Conservation (phyloP, 2,113 vertebrate species). For the Gymnobelideus leadbeateri region DNA sequence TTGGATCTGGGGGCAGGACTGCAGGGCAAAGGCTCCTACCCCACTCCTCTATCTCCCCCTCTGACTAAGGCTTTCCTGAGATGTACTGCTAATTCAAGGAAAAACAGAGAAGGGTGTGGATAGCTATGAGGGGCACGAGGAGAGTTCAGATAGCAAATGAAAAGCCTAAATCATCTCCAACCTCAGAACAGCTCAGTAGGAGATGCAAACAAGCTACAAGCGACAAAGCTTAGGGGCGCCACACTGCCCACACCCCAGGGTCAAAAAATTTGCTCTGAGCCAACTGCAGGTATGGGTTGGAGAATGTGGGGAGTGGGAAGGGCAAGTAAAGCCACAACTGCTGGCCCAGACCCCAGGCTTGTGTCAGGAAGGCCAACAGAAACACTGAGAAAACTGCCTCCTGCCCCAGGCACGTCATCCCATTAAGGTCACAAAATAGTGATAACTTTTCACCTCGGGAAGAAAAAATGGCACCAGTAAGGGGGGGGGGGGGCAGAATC, state of each 20-base stretch:
- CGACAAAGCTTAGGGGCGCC: background rate
- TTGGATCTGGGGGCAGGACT: background rate
- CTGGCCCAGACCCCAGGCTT: background rate
- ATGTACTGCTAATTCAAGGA: background rate
- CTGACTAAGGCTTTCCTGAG: background rate
- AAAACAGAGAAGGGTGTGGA: background rate
- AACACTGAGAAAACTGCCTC: background rate
- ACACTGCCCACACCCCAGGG: background rate
- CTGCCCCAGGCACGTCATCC: background rate
- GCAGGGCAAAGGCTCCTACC: no score
- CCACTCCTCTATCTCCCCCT: background rate
- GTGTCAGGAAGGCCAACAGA: background rate
- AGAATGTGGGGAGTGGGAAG: background rate
- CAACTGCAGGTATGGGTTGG: background rate
- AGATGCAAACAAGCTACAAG: background rate
- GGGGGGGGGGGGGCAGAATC: no score
- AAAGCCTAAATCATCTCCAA: background rate
- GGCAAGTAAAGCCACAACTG: background rate
- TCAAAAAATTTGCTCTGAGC: background rate
- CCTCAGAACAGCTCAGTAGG: background rate
- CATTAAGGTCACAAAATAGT: background rate
- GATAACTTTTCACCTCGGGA: background rate
- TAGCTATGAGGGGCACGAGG: no score
- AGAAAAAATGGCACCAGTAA: no score
- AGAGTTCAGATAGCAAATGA: background rate